Percentiles rank a stretch among this genome's conserved stretches.
These are phyloP conservation scores for Brachymystax lenok DNA, from an alignment of 2,797 vertebrate species.

Conservation along the genomic window DNA sequence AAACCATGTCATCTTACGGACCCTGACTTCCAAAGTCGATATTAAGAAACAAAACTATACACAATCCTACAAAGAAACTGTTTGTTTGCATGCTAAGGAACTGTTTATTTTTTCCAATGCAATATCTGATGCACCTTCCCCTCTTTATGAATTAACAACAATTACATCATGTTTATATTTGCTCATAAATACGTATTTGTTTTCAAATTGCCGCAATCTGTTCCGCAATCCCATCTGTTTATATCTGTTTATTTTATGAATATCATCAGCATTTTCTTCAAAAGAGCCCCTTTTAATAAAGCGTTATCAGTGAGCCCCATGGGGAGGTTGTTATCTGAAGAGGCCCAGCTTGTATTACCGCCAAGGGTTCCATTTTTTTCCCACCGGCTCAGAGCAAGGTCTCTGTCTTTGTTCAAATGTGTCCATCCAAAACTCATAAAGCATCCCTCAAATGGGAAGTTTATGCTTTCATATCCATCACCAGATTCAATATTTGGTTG, in stretches of 20 bases:
- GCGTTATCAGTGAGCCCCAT: slow-evolving; percentile 48
- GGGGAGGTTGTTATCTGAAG: slow-evolving; percentile 58
- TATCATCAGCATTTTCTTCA: slow-evolving; percentile 26
- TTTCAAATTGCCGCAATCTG: slow-evolving; percentile 28
- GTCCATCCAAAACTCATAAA: slow-evolving; percentile 51
- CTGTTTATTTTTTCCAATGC: not conserved
- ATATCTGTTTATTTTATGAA: slow-evolving; percentile 35
- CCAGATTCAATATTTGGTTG: slow-evolving; percentile 45
- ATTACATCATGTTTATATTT: slow-evolving; percentile 40
- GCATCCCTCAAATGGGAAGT: slow-evolving; percentile 27
- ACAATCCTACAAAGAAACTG: not conserved
- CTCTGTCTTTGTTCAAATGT: slow-evolving; percentile 46
- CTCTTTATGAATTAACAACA: slow-evolving; percentile 30
- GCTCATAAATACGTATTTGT: slow-evolving; percentile 26
- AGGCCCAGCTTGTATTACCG: slow-evolving; percentile 48
- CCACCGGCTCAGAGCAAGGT: slow-evolving; percentile 20
- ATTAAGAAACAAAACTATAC: slow-evolving; percentile 6
- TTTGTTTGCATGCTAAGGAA: not conserved
- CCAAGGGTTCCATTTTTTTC: slow-evolving; percentile 34
- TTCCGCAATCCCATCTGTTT: slow-evolving; percentile 31
- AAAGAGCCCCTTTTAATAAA: slow-evolving; percentile 47
- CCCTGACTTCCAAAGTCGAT: not conserved
- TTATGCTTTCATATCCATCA: slow-evolving; percentile 34
- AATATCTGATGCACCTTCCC: slow-evolving; percentile 7
- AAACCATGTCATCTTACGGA: slow-evolving; percentile 16